Evolutionary conservation across 1,140 invertebrate species (phyloP).

Genomic region (Ruditapes philippinarum): DNA sequence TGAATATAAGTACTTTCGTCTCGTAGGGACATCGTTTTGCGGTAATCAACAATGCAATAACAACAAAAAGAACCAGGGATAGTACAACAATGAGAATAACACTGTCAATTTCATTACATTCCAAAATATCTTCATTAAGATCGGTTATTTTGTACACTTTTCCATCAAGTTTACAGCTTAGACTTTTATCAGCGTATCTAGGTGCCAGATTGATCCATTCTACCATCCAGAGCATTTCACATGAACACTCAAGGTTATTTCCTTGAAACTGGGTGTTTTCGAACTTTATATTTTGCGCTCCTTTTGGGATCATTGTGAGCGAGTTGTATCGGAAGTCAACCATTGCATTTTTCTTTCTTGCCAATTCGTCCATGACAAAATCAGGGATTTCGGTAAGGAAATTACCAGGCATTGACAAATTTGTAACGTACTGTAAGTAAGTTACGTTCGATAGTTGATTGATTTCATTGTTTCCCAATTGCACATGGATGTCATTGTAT

Average conservation of each 20-base stretch:
- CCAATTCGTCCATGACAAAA: slow-evolving; percentile 10
- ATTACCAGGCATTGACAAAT: slow-evolving; percentile 67
- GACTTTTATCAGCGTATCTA: slow-evolving; percentile 11
- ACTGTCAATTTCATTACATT: slow-evolving; percentile 61
- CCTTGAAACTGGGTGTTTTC: slow-evolving; percentile 11
- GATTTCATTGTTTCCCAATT: slow-evolving; percentile 69
- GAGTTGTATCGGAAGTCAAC: slow-evolving; percentile 37
- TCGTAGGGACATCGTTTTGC: slow-evolving; percentile 73
- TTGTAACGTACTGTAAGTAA: slow-evolving; percentile 60
- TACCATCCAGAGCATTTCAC: slow-evolving; percentile 62
- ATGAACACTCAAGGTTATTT: slow-evolving; percentile 34
- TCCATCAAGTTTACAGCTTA: slow-evolving; percentile 57
- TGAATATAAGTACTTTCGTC: slow-evolving; percentile 73
- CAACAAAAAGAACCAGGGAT: slow-evolving; percentile 33
- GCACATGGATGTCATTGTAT: slow-evolving; percentile 55
- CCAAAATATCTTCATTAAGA: slow-evolving; percentile 39
- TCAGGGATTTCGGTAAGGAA: background rate
- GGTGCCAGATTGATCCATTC: slow-evolving; percentile 60
- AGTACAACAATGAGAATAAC: slow-evolving; percentile 58
- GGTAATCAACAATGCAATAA: slow-evolving; percentile 60
- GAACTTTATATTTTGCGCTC: slow-evolving; percentile 36
- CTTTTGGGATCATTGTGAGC: background rate
- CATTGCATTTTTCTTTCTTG: slow-evolving; percentile 5
- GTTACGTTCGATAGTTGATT: slow-evolving; percentile 38
- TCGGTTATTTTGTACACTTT: slow-evolving; percentile 47